These are phyloP conservation scores for Hoplostethus mediterraneus DNA, from an alignment of 2,797 vertebrate species.

Conservation along the genomic window DNA sequence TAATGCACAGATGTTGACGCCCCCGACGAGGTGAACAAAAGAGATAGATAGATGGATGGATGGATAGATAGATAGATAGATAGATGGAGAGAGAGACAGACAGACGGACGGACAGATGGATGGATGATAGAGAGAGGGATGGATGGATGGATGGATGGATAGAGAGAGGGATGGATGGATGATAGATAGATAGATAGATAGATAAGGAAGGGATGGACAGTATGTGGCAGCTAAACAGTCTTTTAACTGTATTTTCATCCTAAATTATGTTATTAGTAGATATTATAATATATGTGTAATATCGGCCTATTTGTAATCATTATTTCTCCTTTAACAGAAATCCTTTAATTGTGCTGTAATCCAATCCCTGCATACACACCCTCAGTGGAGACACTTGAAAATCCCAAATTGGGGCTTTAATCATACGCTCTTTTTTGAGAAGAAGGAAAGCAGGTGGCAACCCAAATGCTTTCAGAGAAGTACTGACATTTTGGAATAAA, in stretches of 20 bases:
- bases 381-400: constrained; percentile 28
- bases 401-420: constrained; percentile 50
- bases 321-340: constrained; percentile 18
- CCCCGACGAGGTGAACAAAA: constrained; percentile 48
- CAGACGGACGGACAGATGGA: too few relatives aligned
- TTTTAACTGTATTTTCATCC: too few relatives aligned
- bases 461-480: constrained; percentile 53
- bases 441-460: constrained; percentile 63
- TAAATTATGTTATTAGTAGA: too few relatives aligned
- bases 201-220: too few relatives aligned
- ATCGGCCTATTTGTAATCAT: too few relatives aligned
- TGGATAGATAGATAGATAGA: background rate
- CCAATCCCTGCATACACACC: too few relatives aligned
- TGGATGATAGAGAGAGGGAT: background rate
- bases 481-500: constrained; percentile 42
- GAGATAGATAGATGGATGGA: constrained; percentile 1
- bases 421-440: constrained; percentile 38
- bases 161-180: too few relatives aligned
- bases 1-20: constrained; percentile 27
- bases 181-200: background rate
- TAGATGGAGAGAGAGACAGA: too few relatives aligned
- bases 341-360: constrained; percentile 6
- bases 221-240: too few relatives aligned
- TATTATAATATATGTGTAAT: too few relatives aligned
- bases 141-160: background rate